Evolutionary conservation across 2,888 invertebrate genomes (phyloP), one percentile per base, ranked within the genome.

Genomic region (Autographa gamma): DNA sequence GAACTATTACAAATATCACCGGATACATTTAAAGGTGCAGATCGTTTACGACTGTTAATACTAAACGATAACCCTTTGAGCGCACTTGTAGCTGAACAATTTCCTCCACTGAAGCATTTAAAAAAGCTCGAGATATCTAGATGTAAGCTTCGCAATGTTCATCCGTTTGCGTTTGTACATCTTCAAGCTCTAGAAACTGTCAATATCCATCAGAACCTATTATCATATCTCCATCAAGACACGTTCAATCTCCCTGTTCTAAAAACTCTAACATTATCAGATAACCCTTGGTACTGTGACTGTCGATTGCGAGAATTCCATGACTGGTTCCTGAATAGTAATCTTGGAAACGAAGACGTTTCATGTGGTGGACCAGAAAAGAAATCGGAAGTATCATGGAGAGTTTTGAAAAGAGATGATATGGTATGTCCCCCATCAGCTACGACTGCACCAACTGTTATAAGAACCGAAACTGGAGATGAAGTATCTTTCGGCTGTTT

Each of bases 261-360:
- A 62, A 98, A 98, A 94, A 98, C 98, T 4, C 94, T 98, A 18
- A 97, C 97, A 14, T 92, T 98, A 66, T 97, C 98, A 79, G 97
- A 97, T 43, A 99, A 99, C 90, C 98, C 98, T 9, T 99, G 98
- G 98, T 96, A 96, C 81, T 99, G 99, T 90, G 98, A 99, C 92
- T 99, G 99, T 91, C 97, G 97, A 83, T 92, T 99, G 77, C 96
- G 98, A 65, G 97, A 97, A 61, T 98, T 98, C 85, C 97, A 98
- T 63, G 97, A 97, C 79, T 98, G 98, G 98, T 97, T 98, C 88
- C 95, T 98, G 31, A 96, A 96, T 69, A 97, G 97, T 81, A 98
- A 98, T 86, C 95, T 98, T 43, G 97, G 97, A 72, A 97, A 97
- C 67, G 97, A 97, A 77, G 96, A 97, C 58, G 96, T 98, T 38